These are phyloP conservation scores for Cyaniris semiargus DNA, from an alignment of 2,888 invertebrate species.

Conservation along the genomic window DNA sequence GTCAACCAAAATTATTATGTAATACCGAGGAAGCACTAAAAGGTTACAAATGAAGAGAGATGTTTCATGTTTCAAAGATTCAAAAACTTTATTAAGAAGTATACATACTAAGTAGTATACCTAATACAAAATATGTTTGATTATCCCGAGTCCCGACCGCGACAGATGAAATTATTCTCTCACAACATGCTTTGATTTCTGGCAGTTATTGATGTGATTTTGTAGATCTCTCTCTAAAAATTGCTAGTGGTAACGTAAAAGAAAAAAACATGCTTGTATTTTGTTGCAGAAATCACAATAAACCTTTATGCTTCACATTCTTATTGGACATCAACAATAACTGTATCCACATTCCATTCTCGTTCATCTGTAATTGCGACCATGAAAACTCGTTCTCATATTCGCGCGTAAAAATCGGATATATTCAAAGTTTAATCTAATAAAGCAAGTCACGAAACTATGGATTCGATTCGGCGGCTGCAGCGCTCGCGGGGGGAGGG, in stretches of 20 bases:
- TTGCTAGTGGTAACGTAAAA: background rate
- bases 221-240: background rate
- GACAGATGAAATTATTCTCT: background rate
- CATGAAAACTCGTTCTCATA: background rate
- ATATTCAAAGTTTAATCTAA: slow-evolving; percentile 25
- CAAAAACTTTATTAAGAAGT: background rate
- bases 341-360: slow-evolving; percentile 20
- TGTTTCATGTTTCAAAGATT: background rate
- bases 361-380: slow-evolving; percentile 25
- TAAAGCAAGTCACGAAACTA: slow-evolving; percentile 55
- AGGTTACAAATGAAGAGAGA: background rate
- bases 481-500: slow-evolving; percentile 43
- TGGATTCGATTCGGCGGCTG: slow-evolving; percentile 56
- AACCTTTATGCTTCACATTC: background rate
- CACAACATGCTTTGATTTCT: background rate
- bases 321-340: background rate
- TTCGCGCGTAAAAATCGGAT: slow-evolving; percentile 22
- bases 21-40: background rate
- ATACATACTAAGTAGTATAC: too few relatives aligned
- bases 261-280: background rate
- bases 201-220: background rate
- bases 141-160: too few relatives aligned
- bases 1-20: background rate
- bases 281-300: background rate
- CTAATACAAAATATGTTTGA: background rate